Evolutionary conservation across 2,888 invertebrate genomes (phyloP), one percentile per base, ranked within the genome.

Genomic region (Quadroppia sp.): DNA sequence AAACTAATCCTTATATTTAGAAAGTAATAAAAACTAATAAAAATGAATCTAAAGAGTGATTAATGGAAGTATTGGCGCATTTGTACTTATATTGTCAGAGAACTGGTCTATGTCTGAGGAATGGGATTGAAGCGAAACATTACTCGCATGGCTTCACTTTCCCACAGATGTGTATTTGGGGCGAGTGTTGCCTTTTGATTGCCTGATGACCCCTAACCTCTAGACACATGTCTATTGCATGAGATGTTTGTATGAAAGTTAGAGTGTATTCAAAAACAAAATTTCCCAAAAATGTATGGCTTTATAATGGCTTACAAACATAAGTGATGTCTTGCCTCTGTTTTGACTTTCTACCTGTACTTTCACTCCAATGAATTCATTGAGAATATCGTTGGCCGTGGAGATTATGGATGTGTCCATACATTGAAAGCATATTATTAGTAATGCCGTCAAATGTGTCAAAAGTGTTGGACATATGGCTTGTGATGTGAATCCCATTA

Each of bases 371-470:
- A 3, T 53, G 1, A 25, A 53, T 9, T 36, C 36, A 64, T 75
- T 59, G 32, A 71, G 70, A 15, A 64, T 64, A 71, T 75, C 75
- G 45, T 30, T 72, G 17, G 61, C 50, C 0, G 72, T 25, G 25
- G 56, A 28, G 2, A 59, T 36, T 25, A 30, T 59, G 30, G 11
- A 11, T 25, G 30, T 25, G 23, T 9, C 17, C 1, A 64, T 20
- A 61, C 42, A 69, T n/a, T 25, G 40, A 25, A 72, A 36, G 25
- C 40, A 36, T 36, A 36, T 36, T 36, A 36, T 36, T 9, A 36
- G 9, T 9, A 36, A 36, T 36, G 4, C 6, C 4, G 9, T 7
- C 36, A 36, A 36, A 7, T 36, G 4, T 36, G 9, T 7, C 36
- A 9, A 36, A 36, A 36, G 9, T 36, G 9, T 36, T 36, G 4